Evolutionary conservation across 2,888 invertebrate genomes (phyloP), one percentile per base, ranked within the genome.

Genomic region (Eupithecia tripunctaria): DNA sequence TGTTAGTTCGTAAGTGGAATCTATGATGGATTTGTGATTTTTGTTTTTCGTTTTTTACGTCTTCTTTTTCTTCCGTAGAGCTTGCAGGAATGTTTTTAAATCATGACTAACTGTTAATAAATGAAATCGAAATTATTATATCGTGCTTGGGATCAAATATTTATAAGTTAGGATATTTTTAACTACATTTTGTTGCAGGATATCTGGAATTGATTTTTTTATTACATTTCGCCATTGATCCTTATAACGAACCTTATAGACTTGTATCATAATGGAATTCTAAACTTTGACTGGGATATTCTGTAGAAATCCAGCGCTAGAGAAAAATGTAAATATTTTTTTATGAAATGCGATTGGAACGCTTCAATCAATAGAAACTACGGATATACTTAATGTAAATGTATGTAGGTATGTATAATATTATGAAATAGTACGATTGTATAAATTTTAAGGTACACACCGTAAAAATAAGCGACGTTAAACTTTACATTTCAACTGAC

Each of bases 131-230:
- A 79, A 78, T 78, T 81, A 82, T 84, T 91, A 91, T 92, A 93
- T 93, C 91, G 90, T 89, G 93, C 92, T 93, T 91, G 94, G 94
- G 94, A 94, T 89, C 94, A 94, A 94, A 90, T 93, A 91, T 81
- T 84, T 83, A 88, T 93, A 92, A 91, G 91, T 91, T 89, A 91
- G 88, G 84, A 82, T 88, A 86, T 82, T 82, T 81, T 85, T 43
- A 32, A 36, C 69, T 76, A 72, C 71, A 68, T 70, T 76, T 81
- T 73, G 68, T 70, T 74, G 76, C 78, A 73, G 74, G 73, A 73
- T 74, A 74, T 71, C 72, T 72, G 72, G 73, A 78, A 78, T 82
- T 79, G 78, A 80, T 78, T 79, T 75, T 67, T 67, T 64, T 38
- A 27, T 71, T 47, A 78, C 80, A 70, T 82, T 84, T 82, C 80